Base-by-base conservation (phyloP, 2,797 vertebrate genomes). In the Lithobates pipiens region DNA sequence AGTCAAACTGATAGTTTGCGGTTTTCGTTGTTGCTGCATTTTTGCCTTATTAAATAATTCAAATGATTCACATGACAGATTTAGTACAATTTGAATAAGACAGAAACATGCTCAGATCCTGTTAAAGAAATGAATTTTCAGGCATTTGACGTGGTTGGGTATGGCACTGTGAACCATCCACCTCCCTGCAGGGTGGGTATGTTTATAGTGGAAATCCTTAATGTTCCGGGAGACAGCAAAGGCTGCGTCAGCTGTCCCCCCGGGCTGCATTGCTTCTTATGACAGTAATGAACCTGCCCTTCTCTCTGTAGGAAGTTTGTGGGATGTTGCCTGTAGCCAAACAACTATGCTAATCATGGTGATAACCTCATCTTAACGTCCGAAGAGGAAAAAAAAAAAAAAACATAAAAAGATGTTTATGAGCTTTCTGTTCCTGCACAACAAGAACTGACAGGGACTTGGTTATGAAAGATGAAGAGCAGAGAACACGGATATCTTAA, bases 221-320 rank as follows among this genome's bases (percentile, higher is more conserved):
- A 67, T n/a, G 39, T 73, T 70, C 44, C 54, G 18, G 29, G 11
- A 69, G 78, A 46, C 78, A 57, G 50, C 23, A 32, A 18, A 46
- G 50, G 29, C 23, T 73, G 69, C 25, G 32, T 71, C 80, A 74
- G 27, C 54, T 13, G n/a, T n/a, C 63, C 54, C 80, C 50, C 50
- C 3, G 54, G 80, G 80, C 27, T 10, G 50, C 29, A 50, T 73
- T 82, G 70, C 69, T 39, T 73, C 21, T 46, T 63, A 18, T 29
- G 18, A 67, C 27, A 67, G 27, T n/a, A 44, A 32, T 29, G 61
- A 65, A 74, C n/a, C n/a, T 27, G 9, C 23, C 46, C 6, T 25
- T 65, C 25, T n/a, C 61, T 76, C 18, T 46, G 57, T 32, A 76
- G 71, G 81, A 68, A 83, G 42, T 27, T 54, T 32, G 34, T 82